These are phyloP conservation scores for Allacma fusca DNA, from an alignment of 2,888 invertebrate species.

Conservation along the genomic window DNA sequence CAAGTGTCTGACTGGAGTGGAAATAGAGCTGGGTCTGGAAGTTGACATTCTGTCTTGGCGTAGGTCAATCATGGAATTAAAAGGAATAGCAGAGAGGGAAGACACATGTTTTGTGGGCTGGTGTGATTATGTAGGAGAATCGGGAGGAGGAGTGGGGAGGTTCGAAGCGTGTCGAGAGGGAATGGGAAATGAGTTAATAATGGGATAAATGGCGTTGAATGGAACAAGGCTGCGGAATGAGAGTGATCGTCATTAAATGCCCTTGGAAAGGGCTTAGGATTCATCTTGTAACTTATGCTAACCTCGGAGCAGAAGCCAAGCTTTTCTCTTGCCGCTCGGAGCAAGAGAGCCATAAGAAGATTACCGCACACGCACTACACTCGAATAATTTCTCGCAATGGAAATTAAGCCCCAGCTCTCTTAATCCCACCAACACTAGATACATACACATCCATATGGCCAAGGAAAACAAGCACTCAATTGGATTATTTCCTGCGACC, in stretches of 20 bases:
- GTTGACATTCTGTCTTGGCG: too few species aligned
- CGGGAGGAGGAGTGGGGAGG: not conserved
- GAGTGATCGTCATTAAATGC: conserved; percentile 11
- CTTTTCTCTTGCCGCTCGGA: not conserved
- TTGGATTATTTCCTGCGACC: too few species aligned
- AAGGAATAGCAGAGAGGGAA: too few species aligned
- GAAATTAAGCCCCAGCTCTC: not conserved
- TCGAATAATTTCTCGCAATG: not conserved
- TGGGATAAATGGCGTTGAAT: conserved; percentile 16
- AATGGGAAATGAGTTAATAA: conserved; percentile 1
- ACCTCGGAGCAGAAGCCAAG: too few species aligned
- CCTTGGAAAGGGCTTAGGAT: too few species aligned
- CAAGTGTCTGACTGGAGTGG: too few species aligned
- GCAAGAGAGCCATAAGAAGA: not conserved
- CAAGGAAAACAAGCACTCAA: too few species aligned
- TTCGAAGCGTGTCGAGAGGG: not conserved
- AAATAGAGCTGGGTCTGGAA: too few species aligned
- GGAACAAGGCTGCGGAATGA: not conserved
- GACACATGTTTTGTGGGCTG: not conserved
- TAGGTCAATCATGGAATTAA: too few species aligned
- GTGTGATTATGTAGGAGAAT: not conserved
- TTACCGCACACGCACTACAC: not conserved
- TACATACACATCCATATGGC: too few species aligned
- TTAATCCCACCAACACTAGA: too few species aligned
- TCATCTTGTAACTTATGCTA: too few species aligned